Evolutionary conservation across 2,797 vertebrate species (phyloP).

Genomic region (Poeciliopsis gracilis): DNA sequence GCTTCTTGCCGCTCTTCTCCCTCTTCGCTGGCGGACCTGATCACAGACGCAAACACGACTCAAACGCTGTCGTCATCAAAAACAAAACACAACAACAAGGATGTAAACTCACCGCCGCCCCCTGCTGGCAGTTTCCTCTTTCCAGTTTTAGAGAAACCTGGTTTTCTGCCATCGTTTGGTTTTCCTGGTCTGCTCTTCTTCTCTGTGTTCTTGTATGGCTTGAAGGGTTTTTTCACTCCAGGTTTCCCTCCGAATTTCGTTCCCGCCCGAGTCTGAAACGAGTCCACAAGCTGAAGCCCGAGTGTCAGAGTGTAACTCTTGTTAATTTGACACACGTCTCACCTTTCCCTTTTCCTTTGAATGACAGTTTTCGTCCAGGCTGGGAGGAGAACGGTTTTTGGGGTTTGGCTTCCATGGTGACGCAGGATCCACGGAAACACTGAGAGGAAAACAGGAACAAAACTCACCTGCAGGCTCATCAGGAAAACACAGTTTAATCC

Average conservation of each 20-base stretch:
- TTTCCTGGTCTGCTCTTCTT: constrained; percentile 53
- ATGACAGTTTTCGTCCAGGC: constrained; percentile 67
- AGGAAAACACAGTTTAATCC: background rate
- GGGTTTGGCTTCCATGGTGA: constrained; percentile 79
- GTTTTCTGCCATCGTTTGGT: constrained; percentile 45
- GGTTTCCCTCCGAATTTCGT: constrained; percentile 67
- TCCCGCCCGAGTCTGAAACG: constrained; percentile 59
- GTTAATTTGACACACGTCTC: background rate
- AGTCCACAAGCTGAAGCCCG: background rate
- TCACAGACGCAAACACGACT: background rate
- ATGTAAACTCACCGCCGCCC: constrained; percentile 53
- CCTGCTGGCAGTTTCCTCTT: constrained; percentile 70
- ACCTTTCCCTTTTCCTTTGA: constrained; percentile 75
- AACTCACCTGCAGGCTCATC: background rate
- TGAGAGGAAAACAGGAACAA: background rate
- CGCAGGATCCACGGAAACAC: background rate
- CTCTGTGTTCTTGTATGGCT: constrained; percentile 56
- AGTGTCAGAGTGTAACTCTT: background rate
- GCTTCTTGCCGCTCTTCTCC: constrained; percentile 83
- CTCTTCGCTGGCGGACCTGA: constrained; percentile 79
- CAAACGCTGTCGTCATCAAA: background rate
- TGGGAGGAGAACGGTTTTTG: constrained; percentile 68
- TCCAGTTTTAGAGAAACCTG: constrained; percentile 52
- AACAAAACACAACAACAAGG: background rate
- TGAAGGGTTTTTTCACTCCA: constrained; percentile 63